These are phyloP conservation scores for Pollachius pollachius DNA, from an alignment of 2,113 vertebrate species.

Conservation along the genomic window DNA sequence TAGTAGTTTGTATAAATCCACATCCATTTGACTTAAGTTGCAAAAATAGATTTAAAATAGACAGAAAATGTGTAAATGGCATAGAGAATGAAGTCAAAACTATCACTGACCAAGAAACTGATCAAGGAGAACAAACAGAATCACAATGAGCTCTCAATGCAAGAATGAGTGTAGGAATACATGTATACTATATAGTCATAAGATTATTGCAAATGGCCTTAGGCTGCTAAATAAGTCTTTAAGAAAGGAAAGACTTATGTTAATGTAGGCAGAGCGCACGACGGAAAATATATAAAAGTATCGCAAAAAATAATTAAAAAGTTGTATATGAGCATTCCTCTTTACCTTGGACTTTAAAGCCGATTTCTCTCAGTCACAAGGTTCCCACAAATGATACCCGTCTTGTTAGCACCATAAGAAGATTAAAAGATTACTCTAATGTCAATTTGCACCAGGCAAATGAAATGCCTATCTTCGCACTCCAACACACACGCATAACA, in stretches of 20 bases:
- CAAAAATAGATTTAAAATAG: too few relatives aligned
- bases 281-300: background rate
- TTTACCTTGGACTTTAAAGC: conserved; percentile 2
- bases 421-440: conserved; percentile 7
- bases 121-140: too few relatives aligned
- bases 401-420: conserved; percentile 13
- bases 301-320: conserved; percentile 1
- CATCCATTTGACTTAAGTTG: too few relatives aligned
- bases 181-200: too few relatives aligned
- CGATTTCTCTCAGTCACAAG: background rate
- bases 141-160: too few relatives aligned
- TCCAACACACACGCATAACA: background rate
- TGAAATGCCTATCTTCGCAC: background rate
- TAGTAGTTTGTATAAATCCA: too few relatives aligned
- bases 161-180: too few relatives aligned
- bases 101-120: too few relatives aligned
- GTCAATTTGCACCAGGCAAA: conserved; percentile 1
- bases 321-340: conserved; percentile 25
- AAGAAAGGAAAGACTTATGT: background rate
- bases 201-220: too few relatives aligned
- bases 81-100: too few relatives aligned
- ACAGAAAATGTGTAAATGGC: too few relatives aligned
- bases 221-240: background rate
- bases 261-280: too few relatives aligned
- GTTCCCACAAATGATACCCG: conserved; percentile 18